A percentile compares a stretch with the other conserved stretches of the same genome.
Conservation (phyloP, 1,140 invertebrate species). For the Lerema accius region DNA sequence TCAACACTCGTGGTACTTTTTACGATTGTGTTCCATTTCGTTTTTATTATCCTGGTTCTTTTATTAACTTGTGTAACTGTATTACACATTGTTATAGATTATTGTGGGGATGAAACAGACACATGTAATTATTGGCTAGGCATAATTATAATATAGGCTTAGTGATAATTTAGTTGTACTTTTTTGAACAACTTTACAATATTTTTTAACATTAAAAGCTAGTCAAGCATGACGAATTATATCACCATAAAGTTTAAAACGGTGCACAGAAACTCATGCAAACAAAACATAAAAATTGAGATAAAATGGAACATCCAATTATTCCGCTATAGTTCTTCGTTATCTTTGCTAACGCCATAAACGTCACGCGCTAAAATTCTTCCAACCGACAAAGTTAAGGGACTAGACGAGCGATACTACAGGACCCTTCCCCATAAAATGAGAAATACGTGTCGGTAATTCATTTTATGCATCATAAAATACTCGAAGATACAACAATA, state of each 20-base stretch:
- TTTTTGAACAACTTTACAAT: no score
- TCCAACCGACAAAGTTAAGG: slow-evolving; percentile 43
- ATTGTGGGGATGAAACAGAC: background rate
- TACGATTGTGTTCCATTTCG: background rate
- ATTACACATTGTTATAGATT: background rate
- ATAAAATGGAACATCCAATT: slow-evolving; percentile 25
- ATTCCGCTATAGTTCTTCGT: slow-evolving; percentile 26
- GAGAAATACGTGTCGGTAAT: slow-evolving; percentile 51
- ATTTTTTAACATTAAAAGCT: no score
- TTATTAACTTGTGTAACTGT: background rate
- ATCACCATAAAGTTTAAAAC: no score
- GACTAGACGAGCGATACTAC: slow-evolving; percentile 38
- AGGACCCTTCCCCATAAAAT: slow-evolving; percentile 46
- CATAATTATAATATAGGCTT: no score
- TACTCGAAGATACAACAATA: slow-evolving; percentile 48
- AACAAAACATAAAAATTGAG: background rate
- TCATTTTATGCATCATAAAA: slow-evolving; percentile 57
- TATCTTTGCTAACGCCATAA: slow-evolving; percentile 33
- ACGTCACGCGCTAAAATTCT: slow-evolving; percentile 39
- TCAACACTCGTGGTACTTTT: background rate
- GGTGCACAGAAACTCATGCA: background rate
- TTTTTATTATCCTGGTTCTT: background rate
- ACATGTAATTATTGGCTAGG: no score
- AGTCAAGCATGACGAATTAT: no score
- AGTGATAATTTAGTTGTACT: no score